phyloP scores from a whole-genome alignment of 1,140 invertebrate genomes.

The Aphelinus atriplicis region DNA sequence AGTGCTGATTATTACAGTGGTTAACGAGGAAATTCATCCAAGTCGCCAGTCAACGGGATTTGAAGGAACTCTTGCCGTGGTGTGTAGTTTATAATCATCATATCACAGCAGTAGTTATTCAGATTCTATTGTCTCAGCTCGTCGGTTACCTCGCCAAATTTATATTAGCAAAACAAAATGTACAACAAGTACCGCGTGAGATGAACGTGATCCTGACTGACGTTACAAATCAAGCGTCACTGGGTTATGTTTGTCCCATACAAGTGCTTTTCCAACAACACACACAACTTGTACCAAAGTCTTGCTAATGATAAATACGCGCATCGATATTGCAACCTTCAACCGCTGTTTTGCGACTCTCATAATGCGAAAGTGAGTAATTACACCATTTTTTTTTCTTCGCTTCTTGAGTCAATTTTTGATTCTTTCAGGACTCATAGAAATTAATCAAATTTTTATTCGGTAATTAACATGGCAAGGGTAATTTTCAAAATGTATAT shows the following conservation, averaged over 20 bases:
- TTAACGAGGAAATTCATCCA: constrained; percentile 8
- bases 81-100: constrained; percentile 55
- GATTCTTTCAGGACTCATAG: too few species aligned
- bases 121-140: constrained; percentile 50
- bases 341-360: background rate
- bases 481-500: too few species aligned
- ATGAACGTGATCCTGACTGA: constrained; percentile 66
- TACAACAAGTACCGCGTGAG: constrained; percentile 54
- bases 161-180: background rate
- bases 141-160: constrained; percentile 14
- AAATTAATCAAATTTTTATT: too few species aligned
- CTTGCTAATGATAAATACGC: too few species aligned
- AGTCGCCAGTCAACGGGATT: constrained; percentile 38
- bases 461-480: too few species aligned
- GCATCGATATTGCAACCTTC: background rate
- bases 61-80: constrained; percentile 68
- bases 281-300: background rate
- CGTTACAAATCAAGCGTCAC: constrained; percentile 65
- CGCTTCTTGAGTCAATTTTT: too few species aligned
- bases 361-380: background rate
- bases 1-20: too few species aligned
- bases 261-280: constrained; percentile 51
- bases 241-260: constrained; percentile 72
- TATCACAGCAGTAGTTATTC: constrained; percentile 72
- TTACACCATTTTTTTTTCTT: background rate